These are phyloP conservation scores for Hybognathus amarus DNA, from an alignment of 2,797 vertebrate species.

Conservation along the genomic window DNA sequence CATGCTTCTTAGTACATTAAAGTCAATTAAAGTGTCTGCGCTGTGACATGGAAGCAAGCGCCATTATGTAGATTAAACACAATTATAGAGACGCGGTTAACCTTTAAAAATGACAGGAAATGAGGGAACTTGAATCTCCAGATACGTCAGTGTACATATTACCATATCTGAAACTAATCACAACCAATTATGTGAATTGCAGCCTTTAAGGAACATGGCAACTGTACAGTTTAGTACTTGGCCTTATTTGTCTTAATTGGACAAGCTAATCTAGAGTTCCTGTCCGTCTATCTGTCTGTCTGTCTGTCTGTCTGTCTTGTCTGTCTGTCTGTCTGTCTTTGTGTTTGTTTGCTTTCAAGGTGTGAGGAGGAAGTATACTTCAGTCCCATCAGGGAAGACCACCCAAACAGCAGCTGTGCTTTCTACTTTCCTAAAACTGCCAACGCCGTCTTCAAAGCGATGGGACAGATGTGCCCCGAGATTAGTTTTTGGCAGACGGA, in stretches of 20 bases:
- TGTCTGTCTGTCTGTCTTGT: constrained; percentile 5
- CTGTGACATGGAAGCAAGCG: constrained; percentile 34
- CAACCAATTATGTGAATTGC: constrained; percentile 19
- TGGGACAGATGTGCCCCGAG: constrained; percentile 54
- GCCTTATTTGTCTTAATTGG: constrained; percentile 10
- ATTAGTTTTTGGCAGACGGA: constrained; percentile 49
- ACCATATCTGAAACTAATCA: constrained; percentile 5
- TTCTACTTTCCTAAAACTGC: constrained; percentile 41
- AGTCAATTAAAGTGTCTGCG: constrained; percentile 50
- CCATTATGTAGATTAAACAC: constrained; percentile 23
- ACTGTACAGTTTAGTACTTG: not conserved
- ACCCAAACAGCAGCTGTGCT: constrained; percentile 57
- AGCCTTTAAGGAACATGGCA: not conserved
- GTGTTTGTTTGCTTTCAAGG: constrained; percentile 36
- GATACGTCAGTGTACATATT: constrained; percentile 27
- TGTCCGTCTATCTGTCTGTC: constrained; percentile 2
- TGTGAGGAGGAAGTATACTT: constrained; percentile 13
- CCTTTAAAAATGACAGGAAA: constrained; percentile 34
- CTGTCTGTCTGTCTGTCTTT: constrained; percentile 8
- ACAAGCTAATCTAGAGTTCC: not conserved
- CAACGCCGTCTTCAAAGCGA: constrained; percentile 40
- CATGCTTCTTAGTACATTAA: constrained; percentile 51
- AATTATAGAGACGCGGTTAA: constrained; percentile 22
- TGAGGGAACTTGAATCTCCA: constrained; percentile 9
- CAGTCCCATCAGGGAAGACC: constrained; percentile 33